Evolutionary conservation across 2,888 invertebrate species (phyloP), one percentile per base, ranked within the genome.

Genomic region (Ptycholaimellus sp.): DNA sequence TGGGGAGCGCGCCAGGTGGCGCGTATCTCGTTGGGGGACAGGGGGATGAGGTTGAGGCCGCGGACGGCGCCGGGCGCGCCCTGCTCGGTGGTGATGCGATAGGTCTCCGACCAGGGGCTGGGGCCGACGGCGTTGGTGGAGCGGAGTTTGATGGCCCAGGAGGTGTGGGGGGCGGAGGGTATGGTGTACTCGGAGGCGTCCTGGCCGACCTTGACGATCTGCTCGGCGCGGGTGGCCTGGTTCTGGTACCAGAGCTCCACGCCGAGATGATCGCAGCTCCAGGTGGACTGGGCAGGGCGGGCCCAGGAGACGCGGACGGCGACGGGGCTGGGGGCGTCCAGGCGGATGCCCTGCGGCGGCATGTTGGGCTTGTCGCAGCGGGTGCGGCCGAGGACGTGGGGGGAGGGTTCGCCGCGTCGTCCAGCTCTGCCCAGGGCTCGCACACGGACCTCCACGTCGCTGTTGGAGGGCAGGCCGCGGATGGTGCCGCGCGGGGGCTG

Each of bases 181-280:
- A 56, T 49, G n/a, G 47, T 46, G 44, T 56, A 54, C 31, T 55
- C 54, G 16, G 53, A 52, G 35, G 49, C 46, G 30, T 52, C 53
- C 21, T 48, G 53, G 19, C 50, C 45, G 2, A 57, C 51, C 3
- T 47, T 48, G 6, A 55, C 41, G 13, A 43, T 43, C 33, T 49
- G 49, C 39, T 53, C 52, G 7, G 47, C 48, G 31, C 48, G 48
- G 34, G 50, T 49, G 34, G 51, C 52, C n/a, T 47, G 4, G 38
- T 16, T 22, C 18, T 49, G 42, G 39, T 55, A 54, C 39, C 51
- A 50, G 37, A 56, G 51, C 37, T 56, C 56, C 32, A 53, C 47
- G 36, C 43, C 51, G 37, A 57, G 43, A 18, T 55, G 49, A 35
- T 56, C 56, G 36, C 47, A 63, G 46, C 39, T 49, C 54, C 47